Evolutionary conservation across 2,888 invertebrate species (phyloP).

Genomic region (Herminia tarsipennalis): DNA sequence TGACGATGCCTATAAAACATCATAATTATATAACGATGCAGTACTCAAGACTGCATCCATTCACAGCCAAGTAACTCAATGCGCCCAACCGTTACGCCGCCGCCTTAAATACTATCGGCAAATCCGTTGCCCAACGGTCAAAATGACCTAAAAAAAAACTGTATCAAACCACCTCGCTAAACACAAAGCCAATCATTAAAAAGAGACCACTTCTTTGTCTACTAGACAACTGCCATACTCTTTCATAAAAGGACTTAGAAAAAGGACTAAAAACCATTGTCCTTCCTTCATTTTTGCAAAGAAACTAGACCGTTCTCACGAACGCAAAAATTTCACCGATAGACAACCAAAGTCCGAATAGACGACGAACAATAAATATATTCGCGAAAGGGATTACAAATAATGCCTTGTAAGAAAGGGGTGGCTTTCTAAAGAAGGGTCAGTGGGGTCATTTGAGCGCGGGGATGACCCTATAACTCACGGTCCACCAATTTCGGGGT

Average conservation of each 20-base stretch:
- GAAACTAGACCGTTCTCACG: constrained; percentile 84
- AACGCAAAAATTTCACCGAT: constrained; percentile 80
- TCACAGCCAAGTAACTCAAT: constrained; percentile 22
- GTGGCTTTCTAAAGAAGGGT: constrained; percentile 73
- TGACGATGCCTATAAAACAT: constrained; percentile 2
- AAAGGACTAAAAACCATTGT: constrained; percentile 55
- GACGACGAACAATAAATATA: constrained; percentile 79
- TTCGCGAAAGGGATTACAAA: constrained; percentile 87
- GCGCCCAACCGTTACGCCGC: constrained; percentile 57
- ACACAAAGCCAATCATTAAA: constrained; percentile 83
- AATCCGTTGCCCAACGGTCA: constrained; percentile 83
- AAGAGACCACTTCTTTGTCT: constrained; percentile 82
- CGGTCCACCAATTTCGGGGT: constrained; percentile 81
- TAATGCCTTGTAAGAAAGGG: constrained; percentile 84
- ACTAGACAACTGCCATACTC: constrained; percentile 69
- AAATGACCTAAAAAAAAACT: constrained; percentile 74
- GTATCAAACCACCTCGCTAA: constrained; percentile 69
- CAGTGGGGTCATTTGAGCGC: constrained; percentile 78
- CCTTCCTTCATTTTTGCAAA: constrained; percentile 77
- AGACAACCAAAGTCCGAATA: constrained; percentile 75
- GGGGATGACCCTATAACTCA: constrained; percentile 83
- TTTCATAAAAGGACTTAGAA: constrained; percentile 65
- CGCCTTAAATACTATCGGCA: constrained; percentile 78
- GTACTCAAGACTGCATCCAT: constrained; percentile 5
- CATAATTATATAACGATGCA: background rate